These are phyloP conservation scores for Pteronura brasiliensis DNA, from an alignment of 2,113 vertebrate species.

Conservation along the genomic window DNA sequence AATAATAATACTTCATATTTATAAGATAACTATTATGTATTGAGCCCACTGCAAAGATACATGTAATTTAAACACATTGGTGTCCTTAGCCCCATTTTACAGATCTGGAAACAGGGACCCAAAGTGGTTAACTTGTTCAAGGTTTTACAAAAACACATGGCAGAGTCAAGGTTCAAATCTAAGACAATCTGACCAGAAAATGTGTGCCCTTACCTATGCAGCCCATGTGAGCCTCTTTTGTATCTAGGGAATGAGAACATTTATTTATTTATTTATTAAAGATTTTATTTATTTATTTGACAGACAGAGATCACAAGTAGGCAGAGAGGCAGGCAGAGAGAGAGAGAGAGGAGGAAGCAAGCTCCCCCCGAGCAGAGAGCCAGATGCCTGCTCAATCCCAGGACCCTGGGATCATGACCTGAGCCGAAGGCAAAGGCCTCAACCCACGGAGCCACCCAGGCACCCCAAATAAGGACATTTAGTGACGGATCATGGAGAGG, in stretches of 20 bases:
- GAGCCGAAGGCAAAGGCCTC: too few species aligned
- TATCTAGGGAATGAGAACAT: neutral
- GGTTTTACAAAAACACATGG: neutral
- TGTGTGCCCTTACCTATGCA: accelerated
- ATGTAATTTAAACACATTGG: neutral
- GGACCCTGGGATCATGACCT: too few species aligned
- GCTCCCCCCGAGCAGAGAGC: too few species aligned
- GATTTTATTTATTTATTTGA: too few species aligned
- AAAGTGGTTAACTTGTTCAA: neutral
- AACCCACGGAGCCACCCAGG: too few species aligned
- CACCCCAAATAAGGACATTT: neutral
- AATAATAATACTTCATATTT: neutral
- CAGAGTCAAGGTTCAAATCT: neutral
- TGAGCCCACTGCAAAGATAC: neutral
- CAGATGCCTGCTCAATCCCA: too few species aligned
- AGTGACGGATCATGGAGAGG: neutral
- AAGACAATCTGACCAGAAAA: neutral
- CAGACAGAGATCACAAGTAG: too few species aligned
- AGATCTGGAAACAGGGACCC: neutral
- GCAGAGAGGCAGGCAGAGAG: too few species aligned
- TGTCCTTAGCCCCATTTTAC: neutral
- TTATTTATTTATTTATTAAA: too few species aligned
- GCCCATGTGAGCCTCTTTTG: neutral
- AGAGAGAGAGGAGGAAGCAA: too few species aligned
- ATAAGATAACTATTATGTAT: neutral